Evolutionary conservation across 2,797 vertebrate species (phyloP).

Genomic region (Cynodonichthys magdalenae): DNA sequence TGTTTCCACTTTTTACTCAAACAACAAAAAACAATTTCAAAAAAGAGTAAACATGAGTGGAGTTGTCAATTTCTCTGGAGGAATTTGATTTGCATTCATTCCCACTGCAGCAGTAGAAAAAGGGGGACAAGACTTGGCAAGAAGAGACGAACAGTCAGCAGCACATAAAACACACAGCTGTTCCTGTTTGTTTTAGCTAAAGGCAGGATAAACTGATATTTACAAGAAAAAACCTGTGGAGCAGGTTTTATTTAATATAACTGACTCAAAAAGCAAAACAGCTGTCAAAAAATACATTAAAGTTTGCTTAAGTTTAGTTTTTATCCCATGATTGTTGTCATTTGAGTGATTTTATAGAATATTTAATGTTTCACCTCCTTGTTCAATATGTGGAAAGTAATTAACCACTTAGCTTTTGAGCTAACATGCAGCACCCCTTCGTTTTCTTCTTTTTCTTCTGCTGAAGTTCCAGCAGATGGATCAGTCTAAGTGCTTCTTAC

Average conservation of each 20-base stretch:
- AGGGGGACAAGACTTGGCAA: slow-evolving; percentile 38
- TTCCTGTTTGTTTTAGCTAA: slow-evolving; percentile 2
- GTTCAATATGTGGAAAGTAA: too few relatives aligned
- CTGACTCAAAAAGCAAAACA: background rate
- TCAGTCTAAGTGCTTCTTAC: slow-evolving; percentile 43
- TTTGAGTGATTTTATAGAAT: slow-evolving; percentile 19
- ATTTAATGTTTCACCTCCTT: background rate
- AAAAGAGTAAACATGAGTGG: background rate
- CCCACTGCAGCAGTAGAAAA: slow-evolving; percentile 32
- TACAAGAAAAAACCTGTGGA: background rate
- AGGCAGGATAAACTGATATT: background rate
- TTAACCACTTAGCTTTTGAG: background rate
- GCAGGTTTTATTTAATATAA: background rate
- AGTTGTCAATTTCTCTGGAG: slow-evolving; percentile 27
- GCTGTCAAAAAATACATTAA: too few relatives aligned
- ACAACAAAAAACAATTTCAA: too few relatives aligned
- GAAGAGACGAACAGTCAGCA: slow-evolving; percentile 7
- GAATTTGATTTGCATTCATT: slow-evolving; percentile 52
- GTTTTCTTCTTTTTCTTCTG: slow-evolving; percentile 3
- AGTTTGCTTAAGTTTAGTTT: background rate
- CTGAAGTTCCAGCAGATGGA: slow-evolving; percentile 9
- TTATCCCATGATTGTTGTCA: slow-evolving; percentile 14
- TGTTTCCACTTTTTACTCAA: slow-evolving; percentile 16
- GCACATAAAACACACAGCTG: background rate
- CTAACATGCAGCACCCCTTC: slow-evolving; percentile 6